phyloP scores from a whole-genome alignment of 1,140 invertebrate species.

The Whitmania pigra region DNA sequence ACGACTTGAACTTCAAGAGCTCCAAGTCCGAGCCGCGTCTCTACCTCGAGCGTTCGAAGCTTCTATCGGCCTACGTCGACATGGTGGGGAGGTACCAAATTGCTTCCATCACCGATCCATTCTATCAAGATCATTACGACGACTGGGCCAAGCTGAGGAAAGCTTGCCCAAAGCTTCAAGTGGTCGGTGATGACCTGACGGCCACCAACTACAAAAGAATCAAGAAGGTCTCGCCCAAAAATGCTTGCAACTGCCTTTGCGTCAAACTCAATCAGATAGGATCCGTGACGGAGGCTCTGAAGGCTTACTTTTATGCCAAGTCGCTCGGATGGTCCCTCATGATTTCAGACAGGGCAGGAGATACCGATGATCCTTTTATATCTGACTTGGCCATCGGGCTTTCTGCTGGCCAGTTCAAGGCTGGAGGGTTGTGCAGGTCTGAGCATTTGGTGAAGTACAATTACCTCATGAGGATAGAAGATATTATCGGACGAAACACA shows the following conservation, averaged over 20 bases:
- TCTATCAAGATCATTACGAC: constrained; percentile 9
- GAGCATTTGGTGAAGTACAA: constrained; percentile 98
- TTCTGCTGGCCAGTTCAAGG: constrained; percentile 70
- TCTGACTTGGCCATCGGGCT: constrained; percentile 93
- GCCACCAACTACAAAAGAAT: constrained; percentile 90
- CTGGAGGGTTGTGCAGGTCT: constrained; percentile 93
- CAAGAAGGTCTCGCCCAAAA: constrained; percentile 83
- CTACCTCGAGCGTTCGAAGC: neutral
- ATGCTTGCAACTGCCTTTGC: constrained; percentile 89
- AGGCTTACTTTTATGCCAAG: constrained; percentile 84
- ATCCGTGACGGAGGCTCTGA: constrained; percentile 87
- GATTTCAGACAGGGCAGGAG: constrained; percentile 93
- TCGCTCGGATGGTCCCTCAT: constrained; percentile 89
- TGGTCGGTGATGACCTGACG: constrained; percentile 70
- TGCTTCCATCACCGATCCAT: constrained; percentile 1
- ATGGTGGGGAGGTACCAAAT: constrained; percentile 9
- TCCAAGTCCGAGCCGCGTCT: neutral
- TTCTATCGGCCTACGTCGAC: neutral
- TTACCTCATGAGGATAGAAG: constrained; percentile 94
- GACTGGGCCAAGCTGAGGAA: constrained; percentile 8
- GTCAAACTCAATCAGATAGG: constrained; percentile 99
- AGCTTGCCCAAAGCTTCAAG: neutral
- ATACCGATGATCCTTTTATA: constrained; percentile 98
- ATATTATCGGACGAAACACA: constrained; percentile 76
- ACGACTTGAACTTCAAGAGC: constrained; percentile 5